Evolutionary conservation across 2,113 vertebrate species (phyloP).

Genomic region (Poicephalus gulielmi): DNA sequence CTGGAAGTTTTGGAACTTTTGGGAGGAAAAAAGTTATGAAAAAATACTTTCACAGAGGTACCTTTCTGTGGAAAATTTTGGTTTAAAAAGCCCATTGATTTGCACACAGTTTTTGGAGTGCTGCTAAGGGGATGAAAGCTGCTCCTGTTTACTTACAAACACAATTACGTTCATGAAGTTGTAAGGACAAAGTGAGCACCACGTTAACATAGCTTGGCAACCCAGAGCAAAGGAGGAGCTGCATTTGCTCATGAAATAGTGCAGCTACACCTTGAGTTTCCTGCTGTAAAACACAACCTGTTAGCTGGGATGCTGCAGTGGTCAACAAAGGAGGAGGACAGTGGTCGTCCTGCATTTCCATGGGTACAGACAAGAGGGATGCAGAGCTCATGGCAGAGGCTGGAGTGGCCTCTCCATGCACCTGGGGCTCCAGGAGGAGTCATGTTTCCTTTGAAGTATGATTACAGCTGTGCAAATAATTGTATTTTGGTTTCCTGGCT

Average conservation of each 20-base stretch:
- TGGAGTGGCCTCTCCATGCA: neutral
- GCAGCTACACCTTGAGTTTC: neutral
- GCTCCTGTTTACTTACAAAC: neutral
- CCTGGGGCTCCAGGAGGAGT: neutral
- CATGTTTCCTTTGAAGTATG: neutral
- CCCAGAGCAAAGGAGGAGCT: neutral
- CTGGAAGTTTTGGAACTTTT: neutral
- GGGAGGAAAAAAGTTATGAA: neutral
- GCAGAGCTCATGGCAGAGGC: neutral
- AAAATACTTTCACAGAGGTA: neutral
- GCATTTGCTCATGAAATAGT: neutral
- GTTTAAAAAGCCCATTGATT: neutral
- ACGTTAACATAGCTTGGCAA: neutral
- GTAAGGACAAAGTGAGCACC: neutral
- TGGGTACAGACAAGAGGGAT: neutral
- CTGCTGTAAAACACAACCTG: neutral
- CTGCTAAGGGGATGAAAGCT: neutral
- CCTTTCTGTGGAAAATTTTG: neutral
- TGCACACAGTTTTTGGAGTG: neutral
- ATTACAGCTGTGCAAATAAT: constrained; percentile 47
- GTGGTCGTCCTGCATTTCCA: neutral
- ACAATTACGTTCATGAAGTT: neutral
- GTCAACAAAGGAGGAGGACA: neutral
- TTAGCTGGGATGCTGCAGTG: neutral
- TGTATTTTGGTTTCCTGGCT: neutral